These are phyloP conservation scores for Graphium colonna DNA, from an alignment of 2,888 invertebrate species.

Conservation along the genomic window DNA sequence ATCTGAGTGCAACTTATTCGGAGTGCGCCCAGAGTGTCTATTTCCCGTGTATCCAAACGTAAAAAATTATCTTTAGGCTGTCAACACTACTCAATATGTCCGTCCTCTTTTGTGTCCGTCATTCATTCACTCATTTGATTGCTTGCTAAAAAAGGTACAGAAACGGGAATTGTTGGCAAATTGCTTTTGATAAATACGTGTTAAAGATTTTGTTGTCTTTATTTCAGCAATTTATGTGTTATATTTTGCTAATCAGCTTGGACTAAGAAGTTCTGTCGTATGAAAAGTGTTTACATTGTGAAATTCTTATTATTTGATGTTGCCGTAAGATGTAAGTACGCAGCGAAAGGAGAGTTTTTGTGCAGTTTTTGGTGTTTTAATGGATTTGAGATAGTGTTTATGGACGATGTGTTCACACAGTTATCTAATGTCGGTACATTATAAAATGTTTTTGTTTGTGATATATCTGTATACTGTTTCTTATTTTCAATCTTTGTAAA, in stretches of 20 bases:
- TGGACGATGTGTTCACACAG: conserved; percentile 55
- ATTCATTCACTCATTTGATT: conserved; percentile 63
- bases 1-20: too few relatives aligned
- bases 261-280: conserved; percentile 43
- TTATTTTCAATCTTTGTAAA: conserved; percentile 34
- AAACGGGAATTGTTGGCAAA: conserved; percentile 74
- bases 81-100: conserved; percentile 41
- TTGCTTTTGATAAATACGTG: conserved; percentile 65
- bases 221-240: conserved; percentile 36
- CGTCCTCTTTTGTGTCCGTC: conserved; percentile 44
- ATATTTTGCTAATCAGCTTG: conserved; percentile 34
- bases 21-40: neutral
- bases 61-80: conserved; percentile 30
- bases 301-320: conserved; percentile 47
- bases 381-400: conserved; percentile 50
- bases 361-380: conserved; percentile 47
- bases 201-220: conserved; percentile 52
- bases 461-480: conserved; percentile 33
- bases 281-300: conserved; percentile 71
- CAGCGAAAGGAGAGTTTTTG: conserved; percentile 62
- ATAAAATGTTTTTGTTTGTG: conserved; percentile 36
- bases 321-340: conserved; percentile 52
- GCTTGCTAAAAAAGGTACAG: conserved; percentile 64
- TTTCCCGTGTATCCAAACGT: conserved; percentile 30
- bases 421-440: conserved; percentile 45